A percentile compares a stretch with the other conserved stretches of the same genome.
phyloP scores from a whole-genome alignment of 1,140 invertebrate species.

The Coptotermes formosanus region DNA sequence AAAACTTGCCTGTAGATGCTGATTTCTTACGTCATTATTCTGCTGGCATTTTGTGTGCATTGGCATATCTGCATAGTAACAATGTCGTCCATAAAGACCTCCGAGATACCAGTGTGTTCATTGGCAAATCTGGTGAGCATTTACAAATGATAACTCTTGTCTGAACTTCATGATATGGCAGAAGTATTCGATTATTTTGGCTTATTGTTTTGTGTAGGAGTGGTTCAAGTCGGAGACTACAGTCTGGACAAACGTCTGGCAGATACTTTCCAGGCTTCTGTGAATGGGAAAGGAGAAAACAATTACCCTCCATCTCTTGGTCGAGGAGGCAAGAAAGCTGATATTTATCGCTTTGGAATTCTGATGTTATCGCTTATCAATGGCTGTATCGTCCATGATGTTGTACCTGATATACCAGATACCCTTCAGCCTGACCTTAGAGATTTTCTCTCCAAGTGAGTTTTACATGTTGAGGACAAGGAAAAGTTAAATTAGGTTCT shows the following conservation, averaged over 20 bases:
- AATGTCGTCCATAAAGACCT: slow-evolving; percentile 77
- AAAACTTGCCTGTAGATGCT: slow-evolving; percentile 56
- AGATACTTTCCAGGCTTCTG: slow-evolving; percentile 48
- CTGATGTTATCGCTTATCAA: slow-evolving; percentile 57
- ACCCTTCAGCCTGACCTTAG: slow-evolving; percentile 58
- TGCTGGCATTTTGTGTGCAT: slow-evolving; percentile 61
- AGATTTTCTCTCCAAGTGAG: slow-evolving; percentile 67
- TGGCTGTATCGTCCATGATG: slow-evolving; percentile 50
- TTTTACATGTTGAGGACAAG: neutral
- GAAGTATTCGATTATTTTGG: neutral
- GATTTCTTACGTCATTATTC: slow-evolving; percentile 63
- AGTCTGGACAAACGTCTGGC: slow-evolving; percentile 65
- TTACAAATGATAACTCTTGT: neutral
- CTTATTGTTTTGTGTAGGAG: slow-evolving; percentile 40
- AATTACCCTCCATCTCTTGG: slow-evolving; percentile 55
- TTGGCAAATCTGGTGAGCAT: slow-evolving; percentile 47
- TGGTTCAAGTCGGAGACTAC: slow-evolving; percentile 65
- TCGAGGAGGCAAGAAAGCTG: slow-evolving; percentile 67
- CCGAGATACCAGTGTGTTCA: slow-evolving; percentile 62
- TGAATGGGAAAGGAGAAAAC: slow-evolving; percentile 40
- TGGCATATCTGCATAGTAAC: slow-evolving; percentile 73
- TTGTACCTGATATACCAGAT: slow-evolving; percentile 53
- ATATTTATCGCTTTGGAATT: slow-evolving; percentile 67
- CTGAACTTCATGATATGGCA: neutral
- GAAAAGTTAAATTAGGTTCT: too few species aligned